phyloP scores from a whole-genome alignment of 2,797 vertebrate genomes.

The Crypturellus tataupa region DNA sequence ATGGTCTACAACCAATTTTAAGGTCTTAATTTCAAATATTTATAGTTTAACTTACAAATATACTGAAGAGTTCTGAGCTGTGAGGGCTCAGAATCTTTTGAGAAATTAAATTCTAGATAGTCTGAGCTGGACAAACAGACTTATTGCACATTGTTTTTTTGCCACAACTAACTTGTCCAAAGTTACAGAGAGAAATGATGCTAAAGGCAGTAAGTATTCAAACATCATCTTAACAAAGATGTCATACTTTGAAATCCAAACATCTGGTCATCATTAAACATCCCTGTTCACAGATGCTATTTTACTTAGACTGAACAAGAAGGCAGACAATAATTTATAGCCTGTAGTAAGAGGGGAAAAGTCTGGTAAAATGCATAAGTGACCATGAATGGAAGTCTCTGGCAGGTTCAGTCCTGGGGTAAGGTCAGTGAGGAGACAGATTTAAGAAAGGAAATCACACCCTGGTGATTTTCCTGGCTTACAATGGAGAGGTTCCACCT shows the following conservation, averaged over 20 bases:
- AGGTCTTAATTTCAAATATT: neutral
- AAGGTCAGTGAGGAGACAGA: neutral
- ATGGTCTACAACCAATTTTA: neutral
- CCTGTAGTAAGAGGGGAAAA: constrained; percentile 18
- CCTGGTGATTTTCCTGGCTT: constrained; percentile 31
- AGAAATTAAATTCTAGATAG: neutral
- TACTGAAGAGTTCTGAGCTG: neutral
- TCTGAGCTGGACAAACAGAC: neutral
- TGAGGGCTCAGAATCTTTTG: neutral
- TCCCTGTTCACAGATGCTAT: neutral
- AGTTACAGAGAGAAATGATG: neutral
- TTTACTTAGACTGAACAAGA: constrained; percentile 20
- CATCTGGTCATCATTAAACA: constrained; percentile 59
- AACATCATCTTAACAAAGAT: constrained; percentile 7
- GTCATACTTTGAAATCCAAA: constrained; percentile 4
- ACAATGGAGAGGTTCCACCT: neutral
- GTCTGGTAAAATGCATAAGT: neutral
- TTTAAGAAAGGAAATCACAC: constrained; percentile 39
- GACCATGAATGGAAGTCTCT: neutral
- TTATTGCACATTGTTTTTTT: neutral
- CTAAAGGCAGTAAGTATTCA: neutral
- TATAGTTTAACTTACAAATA: neutral
- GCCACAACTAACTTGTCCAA: neutral
- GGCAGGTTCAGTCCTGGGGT: constrained; percentile 6
- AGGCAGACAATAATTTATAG: constrained; percentile 28